Conservation (phyloP, 2,113 vertebrate species). For the Zosterops japonicus region DNA sequence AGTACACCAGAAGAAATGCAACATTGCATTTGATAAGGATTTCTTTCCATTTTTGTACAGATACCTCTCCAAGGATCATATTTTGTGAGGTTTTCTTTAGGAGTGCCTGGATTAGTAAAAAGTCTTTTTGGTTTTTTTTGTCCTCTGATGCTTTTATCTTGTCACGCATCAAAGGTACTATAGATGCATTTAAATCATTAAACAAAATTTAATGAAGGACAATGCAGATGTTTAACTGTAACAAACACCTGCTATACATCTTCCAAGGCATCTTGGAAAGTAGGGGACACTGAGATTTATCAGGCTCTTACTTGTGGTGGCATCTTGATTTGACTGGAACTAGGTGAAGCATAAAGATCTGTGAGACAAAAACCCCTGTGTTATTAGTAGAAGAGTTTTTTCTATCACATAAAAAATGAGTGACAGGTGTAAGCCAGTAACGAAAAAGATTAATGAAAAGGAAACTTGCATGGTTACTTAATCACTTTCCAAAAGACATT, state of each 20-base stretch:
- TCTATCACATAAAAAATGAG: not conserved
- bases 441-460: not conserved
- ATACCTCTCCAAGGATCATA: not conserved
- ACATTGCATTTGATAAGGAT: not conserved
- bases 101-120: not conserved
- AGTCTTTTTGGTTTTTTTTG: not conserved
- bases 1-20: not conserved
- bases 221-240: not conserved
- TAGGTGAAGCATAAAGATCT: not conserved
- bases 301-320: not conserved
- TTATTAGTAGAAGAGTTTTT: not conserved
- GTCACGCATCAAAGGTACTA: not conserved
- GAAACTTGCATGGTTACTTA: not conserved
- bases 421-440: not conserved
- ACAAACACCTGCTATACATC: not conserved
- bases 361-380: fast-evolving
- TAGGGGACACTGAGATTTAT: not conserved
- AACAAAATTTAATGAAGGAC: not conserved
- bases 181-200: not conserved
- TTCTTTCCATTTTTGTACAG: not conserved
- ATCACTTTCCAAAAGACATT: not conserved
- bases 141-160: not conserved
- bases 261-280: not conserved
- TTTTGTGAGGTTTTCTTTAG: not conserved
- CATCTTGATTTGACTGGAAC: not conserved